Percentiles rank a stretch among this genome's conserved stretches.
Conservation (phyloP, 2,113 vertebrate genomes). For the Prionailurus bengalensis region DNA sequence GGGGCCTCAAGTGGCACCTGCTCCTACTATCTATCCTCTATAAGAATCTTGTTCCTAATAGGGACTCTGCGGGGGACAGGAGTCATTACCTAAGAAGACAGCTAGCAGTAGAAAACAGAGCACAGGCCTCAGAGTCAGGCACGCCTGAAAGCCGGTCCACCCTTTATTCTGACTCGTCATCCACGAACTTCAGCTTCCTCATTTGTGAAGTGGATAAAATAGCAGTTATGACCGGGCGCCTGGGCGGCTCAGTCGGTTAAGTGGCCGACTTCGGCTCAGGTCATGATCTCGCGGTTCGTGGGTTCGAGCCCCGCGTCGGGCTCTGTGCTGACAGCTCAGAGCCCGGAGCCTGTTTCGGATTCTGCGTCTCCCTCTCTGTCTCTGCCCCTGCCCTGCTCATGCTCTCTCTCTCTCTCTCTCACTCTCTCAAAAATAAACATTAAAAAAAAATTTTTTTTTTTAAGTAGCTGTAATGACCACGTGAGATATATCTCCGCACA, state of each 20-base stretch:
- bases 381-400: too few relatives aligned
- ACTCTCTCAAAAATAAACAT: too few relatives aligned
- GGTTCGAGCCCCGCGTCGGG: too few relatives aligned
- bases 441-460: too few relatives aligned
- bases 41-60: background rate
- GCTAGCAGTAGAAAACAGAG: background rate
- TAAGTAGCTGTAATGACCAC: background rate
- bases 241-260: too few relatives aligned
- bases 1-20: background rate
- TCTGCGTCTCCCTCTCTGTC: too few relatives aligned
- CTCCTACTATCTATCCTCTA: too few relatives aligned
- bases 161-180: background rate
- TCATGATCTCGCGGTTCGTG: too few relatives aligned
- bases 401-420: too few relatives aligned
- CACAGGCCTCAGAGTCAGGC: background rate
- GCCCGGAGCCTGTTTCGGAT: too few relatives aligned
- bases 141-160: too few relatives aligned
- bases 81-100: background rate
- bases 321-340: too few relatives aligned
- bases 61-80: background rate
- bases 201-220: background rate
- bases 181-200: background rate
- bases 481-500: fast-evolving
- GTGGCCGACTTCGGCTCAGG: fast-evolving
- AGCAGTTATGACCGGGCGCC: background rate